Conservation (phyloP, 2,888 invertebrate species). For the Psylliodes chrysocephalus region DNA sequence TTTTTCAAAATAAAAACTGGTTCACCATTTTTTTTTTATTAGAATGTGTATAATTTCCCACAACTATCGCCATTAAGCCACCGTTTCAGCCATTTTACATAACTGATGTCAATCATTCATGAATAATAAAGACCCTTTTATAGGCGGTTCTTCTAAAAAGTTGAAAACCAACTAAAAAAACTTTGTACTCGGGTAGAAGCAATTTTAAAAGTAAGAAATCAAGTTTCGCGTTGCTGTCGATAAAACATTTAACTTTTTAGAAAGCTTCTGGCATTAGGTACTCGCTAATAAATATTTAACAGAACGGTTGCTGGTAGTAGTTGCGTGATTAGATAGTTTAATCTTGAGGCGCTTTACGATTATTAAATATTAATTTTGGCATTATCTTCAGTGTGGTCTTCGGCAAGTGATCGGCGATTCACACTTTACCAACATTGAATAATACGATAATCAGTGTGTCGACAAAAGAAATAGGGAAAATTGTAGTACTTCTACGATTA, state of each 20-base stretch:
- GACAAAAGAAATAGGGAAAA: no score
- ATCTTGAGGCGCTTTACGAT: conserved; percentile 51
- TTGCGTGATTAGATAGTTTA: conserved; percentile 58
- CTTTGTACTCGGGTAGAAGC: neutral
- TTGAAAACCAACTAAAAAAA: conserved; percentile 21
- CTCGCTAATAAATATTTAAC: conserved; percentile 47
- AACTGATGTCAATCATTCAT: conserved; percentile 24
- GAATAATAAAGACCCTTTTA: conserved; percentile 12
- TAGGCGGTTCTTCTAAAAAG: conserved; percentile 8
- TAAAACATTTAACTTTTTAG: neutral
- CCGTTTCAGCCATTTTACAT: conserved; percentile 18
- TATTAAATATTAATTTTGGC: conserved; percentile 53
- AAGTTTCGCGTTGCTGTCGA: conserved; percentile 2
- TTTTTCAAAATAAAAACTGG: neutral
- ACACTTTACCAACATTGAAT: neutral
- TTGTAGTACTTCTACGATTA: no score
- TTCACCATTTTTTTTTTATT: conserved; percentile 5
- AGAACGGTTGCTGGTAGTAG: conserved; percentile 39
- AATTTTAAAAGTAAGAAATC: conserved; percentile 15
- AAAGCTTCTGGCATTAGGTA: conserved; percentile 9
- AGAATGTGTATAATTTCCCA: conserved; percentile 29
- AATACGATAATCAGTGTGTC: no score
- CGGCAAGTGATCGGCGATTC: neutral
- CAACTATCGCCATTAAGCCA: conserved; percentile 20
- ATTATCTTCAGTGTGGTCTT: conserved; percentile 22